Conservation (phyloP, 2,888 invertebrate genomes). For the Apamea crenata region DNA sequence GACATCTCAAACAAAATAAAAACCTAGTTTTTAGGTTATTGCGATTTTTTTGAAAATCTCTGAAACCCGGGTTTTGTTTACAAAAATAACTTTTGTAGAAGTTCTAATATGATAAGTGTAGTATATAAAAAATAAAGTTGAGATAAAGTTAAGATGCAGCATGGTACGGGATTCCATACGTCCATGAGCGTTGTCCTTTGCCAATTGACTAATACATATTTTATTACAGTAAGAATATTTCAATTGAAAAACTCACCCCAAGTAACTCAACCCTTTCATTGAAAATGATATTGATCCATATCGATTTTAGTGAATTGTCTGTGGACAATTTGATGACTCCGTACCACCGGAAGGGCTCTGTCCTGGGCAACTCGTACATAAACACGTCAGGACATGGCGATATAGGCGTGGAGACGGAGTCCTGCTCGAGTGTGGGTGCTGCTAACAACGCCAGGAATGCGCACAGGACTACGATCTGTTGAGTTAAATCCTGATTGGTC, state of each 20-base stretch:
- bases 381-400: conserved; percentile 91
- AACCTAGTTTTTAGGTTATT: too few relatives aligned
- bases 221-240: not conserved
- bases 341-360: conserved; percentile 91
- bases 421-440: conserved; percentile 76
- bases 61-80: too few relatives aligned
- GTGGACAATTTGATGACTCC: conserved; percentile 90
- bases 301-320: conserved; percentile 89
- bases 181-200: too few relatives aligned
- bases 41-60: too few relatives aligned
- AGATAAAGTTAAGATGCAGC: too few relatives aligned
- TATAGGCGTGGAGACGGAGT: conserved; percentile 67
- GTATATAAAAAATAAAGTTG: too few relatives aligned
- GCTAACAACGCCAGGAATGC: conserved; percentile 72
- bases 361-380: conserved; percentile 88
- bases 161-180: too few relatives aligned
- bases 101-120: too few relatives aligned
- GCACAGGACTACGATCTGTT: conserved; percentile 72
- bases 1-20: too few relatives aligned
- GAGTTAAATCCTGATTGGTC: not conserved
- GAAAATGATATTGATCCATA: conserved; percentile 90
- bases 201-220: too few relatives aligned
- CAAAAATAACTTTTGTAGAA: too few relatives aligned
- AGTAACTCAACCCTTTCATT: conserved; percentile 90
- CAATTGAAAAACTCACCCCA: conserved; percentile 85